Evolutionary conservation across 2,888 invertebrate species (phyloP).

Genomic region (Chromoteleia sp.): DNA sequence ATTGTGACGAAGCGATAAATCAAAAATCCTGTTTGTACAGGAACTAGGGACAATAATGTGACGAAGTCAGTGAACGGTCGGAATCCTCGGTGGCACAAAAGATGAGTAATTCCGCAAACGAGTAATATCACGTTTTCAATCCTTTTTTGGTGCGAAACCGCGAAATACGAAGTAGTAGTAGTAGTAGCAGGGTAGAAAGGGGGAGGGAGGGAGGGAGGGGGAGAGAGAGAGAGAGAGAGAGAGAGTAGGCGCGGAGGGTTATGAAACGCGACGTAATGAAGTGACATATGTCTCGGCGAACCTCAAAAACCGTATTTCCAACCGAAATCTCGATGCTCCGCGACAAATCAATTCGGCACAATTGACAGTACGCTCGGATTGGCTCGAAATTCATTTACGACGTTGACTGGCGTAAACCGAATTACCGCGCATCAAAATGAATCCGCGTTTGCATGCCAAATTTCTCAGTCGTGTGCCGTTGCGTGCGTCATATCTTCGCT

Average conservation of each 20-base stretch:
- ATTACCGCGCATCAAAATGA: constrained; percentile 53
- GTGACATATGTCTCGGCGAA: constrained; percentile 53
- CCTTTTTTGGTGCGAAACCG: constrained; percentile 31
- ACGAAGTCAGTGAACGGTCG: constrained; percentile 3
- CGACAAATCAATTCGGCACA: constrained; percentile 48
- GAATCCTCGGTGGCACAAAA: constrained; percentile 37
- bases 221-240: too few relatives aligned
- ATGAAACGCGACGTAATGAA: constrained; percentile 41
- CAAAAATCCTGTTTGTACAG: not conserved
- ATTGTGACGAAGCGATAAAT: constrained; percentile 28
- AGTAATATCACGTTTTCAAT: constrained; percentile 48
- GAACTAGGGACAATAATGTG: constrained; percentile 16
- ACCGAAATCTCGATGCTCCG: constrained; percentile 36
- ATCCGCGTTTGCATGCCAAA: constrained; percentile 46
- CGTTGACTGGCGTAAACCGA: constrained; percentile 49
- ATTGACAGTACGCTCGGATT: constrained; percentile 32
- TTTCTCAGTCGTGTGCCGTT: constrained; percentile 16
- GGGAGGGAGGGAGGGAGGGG: too few relatives aligned
- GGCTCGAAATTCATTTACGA: constrained; percentile 44
- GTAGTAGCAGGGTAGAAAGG: too few relatives aligned
- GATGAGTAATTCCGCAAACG: constrained; percentile 50
- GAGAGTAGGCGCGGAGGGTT: constrained; percentile 4
- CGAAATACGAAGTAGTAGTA: constrained; percentile 7
- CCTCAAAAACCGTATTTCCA: constrained; percentile 49
- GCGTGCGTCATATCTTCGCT: constrained; percentile 1